Evolutionary conservation across 2,113 vertebrate species (phyloP).

Genomic region (Pristiophorus japonicus): DNA sequence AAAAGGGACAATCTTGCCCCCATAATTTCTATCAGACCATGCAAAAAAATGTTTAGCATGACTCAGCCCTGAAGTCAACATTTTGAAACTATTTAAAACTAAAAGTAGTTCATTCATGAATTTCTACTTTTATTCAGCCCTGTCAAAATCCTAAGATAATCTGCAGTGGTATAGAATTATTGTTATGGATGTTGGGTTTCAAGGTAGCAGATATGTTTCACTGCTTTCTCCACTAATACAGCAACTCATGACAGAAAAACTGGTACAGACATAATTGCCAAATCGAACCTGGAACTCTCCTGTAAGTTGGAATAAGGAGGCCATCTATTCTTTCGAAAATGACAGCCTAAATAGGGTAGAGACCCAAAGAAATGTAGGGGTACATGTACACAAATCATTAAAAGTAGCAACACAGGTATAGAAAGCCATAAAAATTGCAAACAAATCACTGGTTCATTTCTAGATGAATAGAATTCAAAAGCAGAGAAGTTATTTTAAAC

Average conservation of each 20-base stretch:
- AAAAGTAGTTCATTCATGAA: background rate
- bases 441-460: background rate
- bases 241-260: background rate
- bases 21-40: background rate
- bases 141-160: background rate
- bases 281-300: background rate
- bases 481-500: background rate
- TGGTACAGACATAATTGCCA: background rate
- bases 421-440: background rate
- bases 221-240: background rate
- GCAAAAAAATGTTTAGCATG: background rate
- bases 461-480: background rate
- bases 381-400: background rate
- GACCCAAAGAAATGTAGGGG: background rate
- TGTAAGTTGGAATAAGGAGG: background rate
- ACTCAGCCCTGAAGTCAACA: background rate
- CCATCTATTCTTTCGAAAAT: background rate
- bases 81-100: background rate
- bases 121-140: background rate
- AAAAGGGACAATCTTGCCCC: too few relatives aligned
- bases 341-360: background rate
- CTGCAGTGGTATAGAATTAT: background rate
- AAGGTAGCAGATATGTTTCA: background rate
- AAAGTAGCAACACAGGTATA: background rate
- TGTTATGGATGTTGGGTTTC: background rate